Evolutionary conservation across 2,888 invertebrate genomes (phyloP).

Genomic region (Pedicia rivosa): DNA sequence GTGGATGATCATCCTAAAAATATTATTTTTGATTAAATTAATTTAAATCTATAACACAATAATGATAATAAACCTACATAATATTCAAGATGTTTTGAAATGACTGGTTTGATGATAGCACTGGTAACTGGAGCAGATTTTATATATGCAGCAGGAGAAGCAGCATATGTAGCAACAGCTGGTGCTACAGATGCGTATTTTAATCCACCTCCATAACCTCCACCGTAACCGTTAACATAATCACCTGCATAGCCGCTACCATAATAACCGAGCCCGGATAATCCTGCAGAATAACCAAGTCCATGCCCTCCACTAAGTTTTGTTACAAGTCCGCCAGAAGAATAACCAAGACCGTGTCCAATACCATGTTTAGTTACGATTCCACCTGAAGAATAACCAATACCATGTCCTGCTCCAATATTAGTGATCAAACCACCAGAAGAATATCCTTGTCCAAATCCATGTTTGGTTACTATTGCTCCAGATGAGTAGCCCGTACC

Average conservation of each 20-base stretch:
- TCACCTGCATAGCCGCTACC: not conserved
- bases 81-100: constrained; percentile 42
- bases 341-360: constrained; percentile 1
- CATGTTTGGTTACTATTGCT: no score
- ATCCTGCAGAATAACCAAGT: not conserved
- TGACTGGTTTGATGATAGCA: constrained; percentile 36
- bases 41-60: no score
- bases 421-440: constrained; percentile 2
- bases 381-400: not conserved
- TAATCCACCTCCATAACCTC: constrained; percentile 19
- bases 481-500: constrained; percentile 1
- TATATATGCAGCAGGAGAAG: constrained; percentile 25
- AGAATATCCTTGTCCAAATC: constrained; percentile 9
- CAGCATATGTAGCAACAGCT: constrained; percentile 23
- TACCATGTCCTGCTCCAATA: not conserved
- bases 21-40: no score
- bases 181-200: constrained; percentile 28
- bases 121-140: constrained; percentile 22
- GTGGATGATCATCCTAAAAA: constrained; percentile 43
- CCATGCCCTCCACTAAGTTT: not conserved
- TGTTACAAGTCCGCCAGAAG: not conserved
- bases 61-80: constrained; percentile 35
- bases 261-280: not conserved
- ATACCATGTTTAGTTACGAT: not conserved
- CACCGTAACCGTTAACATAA: constrained; percentile 15